Conservation (phyloP, 53 echinoderm and acorn worm genomes). For the Henricia sp. region DNA sequence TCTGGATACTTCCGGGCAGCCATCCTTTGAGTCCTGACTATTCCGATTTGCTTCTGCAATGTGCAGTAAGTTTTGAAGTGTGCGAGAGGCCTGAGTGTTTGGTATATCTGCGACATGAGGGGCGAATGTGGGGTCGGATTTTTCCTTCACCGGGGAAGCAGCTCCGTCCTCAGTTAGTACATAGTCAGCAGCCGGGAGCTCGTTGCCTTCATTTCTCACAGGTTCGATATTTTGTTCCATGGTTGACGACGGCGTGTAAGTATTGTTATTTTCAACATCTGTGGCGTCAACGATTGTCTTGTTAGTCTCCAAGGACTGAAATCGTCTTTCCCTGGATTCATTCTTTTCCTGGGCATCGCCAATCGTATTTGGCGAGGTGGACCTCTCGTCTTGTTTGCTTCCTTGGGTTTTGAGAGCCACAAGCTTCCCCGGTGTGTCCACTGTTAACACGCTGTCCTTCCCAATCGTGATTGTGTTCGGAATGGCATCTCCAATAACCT, state of each 20-base stretch:
- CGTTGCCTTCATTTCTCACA: background rate
- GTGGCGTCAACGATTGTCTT: background rate
- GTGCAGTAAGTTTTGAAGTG: background rate
- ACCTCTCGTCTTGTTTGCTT: too few species aligned
- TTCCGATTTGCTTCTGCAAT: background rate
- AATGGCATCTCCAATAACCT: background rate
- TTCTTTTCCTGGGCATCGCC: too few species aligned
- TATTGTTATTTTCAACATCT: background rate
- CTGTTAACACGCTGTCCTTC: background rate
- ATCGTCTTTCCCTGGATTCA: too few species aligned
- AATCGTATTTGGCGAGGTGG: too few species aligned
- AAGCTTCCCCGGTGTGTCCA: background rate
- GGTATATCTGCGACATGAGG: background rate
- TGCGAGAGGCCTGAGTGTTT: background rate
- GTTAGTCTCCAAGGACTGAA: background rate
- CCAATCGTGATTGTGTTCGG: conserved; percentile 16
- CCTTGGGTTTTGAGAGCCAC: conserved; percentile 5
- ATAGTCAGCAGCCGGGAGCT: background rate
- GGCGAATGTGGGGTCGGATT: background rate
- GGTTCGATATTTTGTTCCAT: background rate
- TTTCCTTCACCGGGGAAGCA: background rate
- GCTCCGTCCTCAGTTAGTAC: conserved; percentile 2
- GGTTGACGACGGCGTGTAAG: background rate
- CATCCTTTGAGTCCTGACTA: background rate
- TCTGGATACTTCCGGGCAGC: background rate